Conservation (phyloP, 1,140 invertebrate species). For the Pseudomyrmex flavicornis region DNA sequence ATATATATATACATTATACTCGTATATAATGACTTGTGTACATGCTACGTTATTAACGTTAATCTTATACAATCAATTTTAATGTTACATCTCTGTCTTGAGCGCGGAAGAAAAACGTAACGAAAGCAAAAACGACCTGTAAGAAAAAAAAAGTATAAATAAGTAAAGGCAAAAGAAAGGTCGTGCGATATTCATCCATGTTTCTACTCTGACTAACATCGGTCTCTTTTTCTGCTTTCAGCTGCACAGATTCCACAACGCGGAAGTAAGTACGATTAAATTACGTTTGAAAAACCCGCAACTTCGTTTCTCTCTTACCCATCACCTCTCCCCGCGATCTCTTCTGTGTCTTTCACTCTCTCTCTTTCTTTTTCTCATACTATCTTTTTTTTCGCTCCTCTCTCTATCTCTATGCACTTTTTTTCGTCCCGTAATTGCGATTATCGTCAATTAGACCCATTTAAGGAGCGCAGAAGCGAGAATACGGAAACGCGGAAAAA, state of each 20-base stretch:
- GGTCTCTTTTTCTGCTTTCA: constrained; percentile 88
- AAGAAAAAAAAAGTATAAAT: neutral
- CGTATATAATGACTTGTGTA: constrained; percentile 81
- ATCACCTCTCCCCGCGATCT: neutral
- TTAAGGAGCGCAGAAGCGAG: neutral
- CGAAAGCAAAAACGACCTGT: constrained; percentile 35
- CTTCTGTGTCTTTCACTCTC: neutral
- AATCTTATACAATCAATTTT: constrained; percentile 73
- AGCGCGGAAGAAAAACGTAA: constrained; percentile 1
- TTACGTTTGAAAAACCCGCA: constrained; percentile 60
- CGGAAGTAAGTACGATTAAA: constrained; percentile 89
- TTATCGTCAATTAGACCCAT: constrained; percentile 54
- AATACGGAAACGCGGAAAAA: constrained; percentile 18
- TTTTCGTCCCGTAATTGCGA: constrained; percentile 48
- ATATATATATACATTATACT: no score
- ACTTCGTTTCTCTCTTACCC: neutral
- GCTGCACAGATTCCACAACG: constrained; percentile 95
- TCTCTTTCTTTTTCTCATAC: neutral
- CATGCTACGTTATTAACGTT: constrained; percentile 74
- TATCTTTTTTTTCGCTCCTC: no score
- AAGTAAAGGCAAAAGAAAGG: constrained; percentile 17
- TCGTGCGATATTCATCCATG: constrained; percentile 50
- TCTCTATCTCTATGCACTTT: neutral
- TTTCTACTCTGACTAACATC: constrained; percentile 72
- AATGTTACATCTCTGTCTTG: constrained; percentile 77